Base-by-base conservation (phyloP, 2,113 vertebrate species). In the Ovis canadensis region DNA sequence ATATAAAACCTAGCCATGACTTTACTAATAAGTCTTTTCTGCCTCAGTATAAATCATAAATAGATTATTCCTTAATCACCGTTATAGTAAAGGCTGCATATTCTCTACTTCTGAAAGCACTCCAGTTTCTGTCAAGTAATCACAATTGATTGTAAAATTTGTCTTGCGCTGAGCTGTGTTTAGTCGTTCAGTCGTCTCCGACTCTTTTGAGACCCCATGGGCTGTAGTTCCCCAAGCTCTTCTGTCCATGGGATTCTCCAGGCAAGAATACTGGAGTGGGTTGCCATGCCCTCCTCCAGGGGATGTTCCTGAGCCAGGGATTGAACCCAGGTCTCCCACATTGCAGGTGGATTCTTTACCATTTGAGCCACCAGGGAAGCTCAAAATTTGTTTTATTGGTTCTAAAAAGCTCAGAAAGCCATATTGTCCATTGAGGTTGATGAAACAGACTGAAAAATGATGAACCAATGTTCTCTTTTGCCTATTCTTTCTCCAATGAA, bases 391-490 rank as follows among this genome's bases (percentile, higher is more conserved):
- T 88, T 50, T 78, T 67, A 78, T 6, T 90, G 40, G 85, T 94
- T 97, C 84, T 88, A 95, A 96, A 82, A 27, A 97, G 36, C 43
- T 88, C 92, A 96, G 64, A 78, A 97, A 97, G 89, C 36, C n/a
- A 95, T 40, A 36, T 2, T 48, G 86, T 95, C 36, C 90, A 40
- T 54, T 92, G 21, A 67, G 25, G 31, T 92, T 82, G 55, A 96
- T 85, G 88, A 94, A 92, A 96, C 43, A 96, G 36, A 96, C 93
- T 93, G 27, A 94, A 96, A 96, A 96, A 80, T 90, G 50, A 94
- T 81, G 27, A 93, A 90, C 6, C 11, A 40, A 67, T 86, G 33
- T 77, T 82, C 31, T 82, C 48, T 21, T 97, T 85, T 94, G 64
- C 43, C 88, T 96, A 48, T 71, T 92, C 88, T 91, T 91, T 80